Evolutionary conservation across 2,888 invertebrate genomes (phyloP).

Genomic region (Peribatodes rhomboidaria): DNA sequence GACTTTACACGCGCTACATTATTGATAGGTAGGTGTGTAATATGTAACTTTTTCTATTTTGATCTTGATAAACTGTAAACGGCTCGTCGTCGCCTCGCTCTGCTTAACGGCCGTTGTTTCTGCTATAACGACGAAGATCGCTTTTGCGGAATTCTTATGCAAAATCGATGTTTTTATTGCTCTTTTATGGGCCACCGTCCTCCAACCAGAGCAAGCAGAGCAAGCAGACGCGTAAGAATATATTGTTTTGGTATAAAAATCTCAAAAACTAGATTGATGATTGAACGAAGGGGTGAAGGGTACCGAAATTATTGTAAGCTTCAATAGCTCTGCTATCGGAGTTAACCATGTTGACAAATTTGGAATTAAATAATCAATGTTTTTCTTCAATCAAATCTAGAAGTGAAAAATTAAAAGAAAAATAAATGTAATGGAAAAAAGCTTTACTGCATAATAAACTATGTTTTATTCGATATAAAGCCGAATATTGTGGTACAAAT

Average conservation of each 20-base stretch:
- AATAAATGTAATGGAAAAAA: too few relatives aligned
- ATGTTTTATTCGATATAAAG: too few relatives aligned
- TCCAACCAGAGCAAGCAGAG: constrained; percentile 32
- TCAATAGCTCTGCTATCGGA: constrained; percentile 22
- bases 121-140: constrained; percentile 45
- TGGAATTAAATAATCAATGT: constrained; percentile 12
- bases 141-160: constrained; percentile 67
- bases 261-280: background rate
- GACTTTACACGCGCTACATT: too few relatives aligned
- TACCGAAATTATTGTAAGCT: constrained; percentile 19
- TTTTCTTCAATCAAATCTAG: too few relatives aligned
- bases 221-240: constrained; percentile 65
- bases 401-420: background rate
- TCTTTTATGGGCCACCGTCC: constrained; percentile 63
- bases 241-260: constrained; percentile 34
- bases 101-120: constrained; percentile 40
- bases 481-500: too few relatives aligned
- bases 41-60: constrained; percentile 12
- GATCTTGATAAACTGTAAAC: constrained; percentile 44
- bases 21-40: too few relatives aligned
- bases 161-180: constrained; percentile 73
- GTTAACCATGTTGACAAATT: constrained; percentile 23
- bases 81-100: constrained; percentile 32
- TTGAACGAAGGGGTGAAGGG: constrained; percentile 17
- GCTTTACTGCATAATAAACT: too few relatives aligned